Evolutionary conservation across 2,113 vertebrate species (phyloP), one percentile per base, ranked within the genome.

Genomic region (Pongo pygmaeus): DNA sequence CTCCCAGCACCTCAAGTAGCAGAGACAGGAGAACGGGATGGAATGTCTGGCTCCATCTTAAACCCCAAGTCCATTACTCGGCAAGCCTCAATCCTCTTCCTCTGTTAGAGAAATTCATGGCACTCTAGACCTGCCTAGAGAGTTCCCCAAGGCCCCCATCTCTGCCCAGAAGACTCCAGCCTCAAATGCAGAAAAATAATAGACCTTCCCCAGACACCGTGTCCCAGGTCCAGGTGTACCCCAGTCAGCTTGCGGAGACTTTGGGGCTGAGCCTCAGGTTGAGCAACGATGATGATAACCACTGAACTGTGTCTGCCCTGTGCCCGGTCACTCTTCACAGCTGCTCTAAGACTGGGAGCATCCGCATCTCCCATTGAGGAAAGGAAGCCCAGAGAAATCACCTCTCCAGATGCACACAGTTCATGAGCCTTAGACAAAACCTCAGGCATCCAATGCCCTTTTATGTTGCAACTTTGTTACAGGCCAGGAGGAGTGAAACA

Each of bases 11-110:
- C 64, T 27, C 0, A 0, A 20, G 5, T 20, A n/a, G 38, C 23
- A 35, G 57, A 20, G 0, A 0, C 27, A 55, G 30, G 43, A 30
- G 25, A 10, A 84, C 8, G 8, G 38, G 78, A 16, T 0, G 0
- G 4, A n/a, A 12, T 11, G 43, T 48, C 59, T 52, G 67, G 16
- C 8, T n/a, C 16, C 46, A 8, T 32, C 81, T 48, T 18, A 18
- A 75, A 38, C 16, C 4, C 50, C 25, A 50, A 11, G 0, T 32
- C 78, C 5, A 0, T 38, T 55, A 20, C 91, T 87, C 84, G 22
- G 75, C n/a, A 17, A 1, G 22, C 48, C 59, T 48, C 25, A 11
- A 32, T 89, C 16, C 78, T 43, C 55, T 69, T 86, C 25, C n/a
- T 52, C 80, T 69, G 64, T 72, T n/a, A 2, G 81, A 72, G 83